These are phyloP conservation scores for Micromys minutus DNA, from an alignment of 2,113 vertebrate genomes.

Conservation along the genomic window DNA sequence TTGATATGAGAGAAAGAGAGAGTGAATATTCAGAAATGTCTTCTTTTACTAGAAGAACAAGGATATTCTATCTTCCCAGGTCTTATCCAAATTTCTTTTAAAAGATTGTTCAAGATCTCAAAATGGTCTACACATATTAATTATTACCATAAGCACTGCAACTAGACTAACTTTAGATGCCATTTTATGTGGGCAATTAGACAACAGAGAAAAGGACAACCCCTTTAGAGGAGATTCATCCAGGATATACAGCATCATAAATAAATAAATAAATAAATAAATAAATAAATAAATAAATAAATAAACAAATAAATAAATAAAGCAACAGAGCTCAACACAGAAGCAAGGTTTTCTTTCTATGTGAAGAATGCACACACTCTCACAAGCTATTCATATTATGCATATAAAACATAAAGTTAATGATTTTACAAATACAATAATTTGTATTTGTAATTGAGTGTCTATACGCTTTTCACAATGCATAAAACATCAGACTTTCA, in stretches of 20 bases:
- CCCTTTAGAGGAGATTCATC: not conserved
- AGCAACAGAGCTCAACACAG: not conserved
- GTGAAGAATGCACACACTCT: not conserved
- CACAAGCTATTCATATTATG: not conserved
- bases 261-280: too few relatives aligned
- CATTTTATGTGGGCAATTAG: not conserved
- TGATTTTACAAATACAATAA: slow-evolving; percentile 15
- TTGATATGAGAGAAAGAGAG: not conserved
- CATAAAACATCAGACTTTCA: not conserved
- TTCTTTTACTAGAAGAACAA: not conserved
- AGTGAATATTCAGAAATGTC: not conserved
- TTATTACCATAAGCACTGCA: not conserved
- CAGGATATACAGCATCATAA: not conserved
- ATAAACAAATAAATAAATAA: not conserved
- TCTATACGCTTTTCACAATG: not conserved
- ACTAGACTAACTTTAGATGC: not conserved
- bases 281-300: rapidly evolving
- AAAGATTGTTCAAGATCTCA: not conserved
- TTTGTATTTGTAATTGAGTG: not conserved
- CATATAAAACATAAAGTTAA: not conserved
- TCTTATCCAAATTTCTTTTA: not conserved
- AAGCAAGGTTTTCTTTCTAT: not conserved
- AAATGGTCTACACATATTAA: not conserved
- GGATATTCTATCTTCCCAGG: not conserved
- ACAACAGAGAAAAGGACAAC: not conserved